phyloP scores from a whole-genome alignment of 2,113 vertebrate genomes.

The Mobula birostris region DNA sequence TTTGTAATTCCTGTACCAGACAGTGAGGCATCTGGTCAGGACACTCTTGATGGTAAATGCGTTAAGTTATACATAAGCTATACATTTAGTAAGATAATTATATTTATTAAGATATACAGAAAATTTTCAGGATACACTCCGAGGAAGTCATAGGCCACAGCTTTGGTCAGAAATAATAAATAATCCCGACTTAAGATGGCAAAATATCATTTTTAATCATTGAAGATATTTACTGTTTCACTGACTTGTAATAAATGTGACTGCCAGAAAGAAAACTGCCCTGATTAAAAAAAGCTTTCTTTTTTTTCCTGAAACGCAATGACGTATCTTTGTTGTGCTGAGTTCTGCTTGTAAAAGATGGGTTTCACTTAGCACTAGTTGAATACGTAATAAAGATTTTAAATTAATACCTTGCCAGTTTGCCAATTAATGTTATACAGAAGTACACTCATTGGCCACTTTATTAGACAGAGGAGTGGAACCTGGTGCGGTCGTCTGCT shows the following conservation, averaged over 20 bases:
- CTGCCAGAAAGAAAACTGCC: conserved; percentile 15
- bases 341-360: background rate
- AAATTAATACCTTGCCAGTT: background rate
- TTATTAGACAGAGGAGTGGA: no score
- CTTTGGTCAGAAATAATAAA: conserved; percentile 42
- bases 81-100: conserved; percentile 47
- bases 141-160: conserved; percentile 42
- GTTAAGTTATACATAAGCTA: no score
- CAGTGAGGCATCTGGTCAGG: no score
- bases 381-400: background rate
- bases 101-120: conserved; percentile 43
- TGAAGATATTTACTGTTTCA: conserved; percentile 11
- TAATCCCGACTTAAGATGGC: conserved; percentile 43
- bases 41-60: no score
- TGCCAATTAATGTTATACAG: background rate
- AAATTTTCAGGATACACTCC: conserved; percentile 42
- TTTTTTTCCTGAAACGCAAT: background rate
- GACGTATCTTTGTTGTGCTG: background rate
- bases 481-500: no score
- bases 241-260: conserved; percentile 24
- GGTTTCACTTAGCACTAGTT: background rate
- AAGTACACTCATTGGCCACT: background rate
- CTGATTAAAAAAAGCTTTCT: background rate
- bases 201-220: conserved; percentile 16
- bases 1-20: no score